Evolutionary conservation across 2,888 invertebrate species (phyloP), one percentile per base, ranked within the genome.

Genomic region (Chrysodeixis includens): DNA sequence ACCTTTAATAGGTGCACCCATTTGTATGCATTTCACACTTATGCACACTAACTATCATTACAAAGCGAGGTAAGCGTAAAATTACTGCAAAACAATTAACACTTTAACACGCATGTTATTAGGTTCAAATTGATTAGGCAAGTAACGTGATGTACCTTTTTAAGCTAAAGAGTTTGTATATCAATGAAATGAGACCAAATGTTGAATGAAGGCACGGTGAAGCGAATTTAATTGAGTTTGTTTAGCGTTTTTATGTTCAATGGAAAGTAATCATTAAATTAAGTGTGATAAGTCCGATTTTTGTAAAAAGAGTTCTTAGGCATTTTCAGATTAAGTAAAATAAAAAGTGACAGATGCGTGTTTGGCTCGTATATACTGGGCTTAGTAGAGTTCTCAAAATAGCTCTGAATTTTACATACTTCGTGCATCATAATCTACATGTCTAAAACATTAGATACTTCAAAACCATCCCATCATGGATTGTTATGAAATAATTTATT

Each of bases 1-100:
- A 62, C 56, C 53, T 54, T 52, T 74, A 61, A 76, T 83, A 81
- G 79, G 78, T 73, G 30, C 30, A 30, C 60, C 69, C 62, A 81
- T 87, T 86, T 79, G 83, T 87, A 87, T 88, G 81, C 87, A 64
- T 52, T 68, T 62, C 83, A 78, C 84, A 75, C 60, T 61, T 72
- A 58, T 66, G 64, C 70, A 71, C 62, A 60, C 51, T 44, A 52
- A 52, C 35, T 59, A 57, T 58, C 57, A 56, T 57, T 56, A 65
- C 61, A 51, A 79, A 78, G 79, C 66, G 75, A 59, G 70, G 59
- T 78, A 80, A 80, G 79, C 70, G 70, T 82, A 75, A 80, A 80
- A 79, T 84, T 79, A 78, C 75, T 74, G 69, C 66, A 69, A 63
- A 65, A 75, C 81, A 81, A 86, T 86, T 82, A 84, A 74, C 78